Evolutionary conservation across 2,113 vertebrate genomes (phyloP).

Genomic region (Ahaetulla prasina): DNA sequence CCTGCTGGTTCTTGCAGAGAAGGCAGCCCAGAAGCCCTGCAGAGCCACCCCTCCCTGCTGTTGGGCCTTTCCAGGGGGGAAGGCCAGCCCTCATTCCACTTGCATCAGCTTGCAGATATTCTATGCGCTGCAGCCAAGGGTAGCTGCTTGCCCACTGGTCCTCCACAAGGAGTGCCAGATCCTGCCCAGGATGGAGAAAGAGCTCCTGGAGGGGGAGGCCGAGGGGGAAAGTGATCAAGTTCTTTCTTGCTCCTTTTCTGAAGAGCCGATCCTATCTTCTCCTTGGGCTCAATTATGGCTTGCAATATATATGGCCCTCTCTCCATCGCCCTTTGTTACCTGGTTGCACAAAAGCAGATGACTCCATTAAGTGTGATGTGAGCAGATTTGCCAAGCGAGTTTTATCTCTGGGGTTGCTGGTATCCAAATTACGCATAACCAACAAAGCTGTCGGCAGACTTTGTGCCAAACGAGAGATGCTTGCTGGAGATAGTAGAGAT

Average conservation of each 20-base stretch:
- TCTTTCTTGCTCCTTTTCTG: neutral
- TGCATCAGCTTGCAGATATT: neutral
- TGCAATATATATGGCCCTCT: neutral
- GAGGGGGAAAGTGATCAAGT: neutral
- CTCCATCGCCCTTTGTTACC: neutral
- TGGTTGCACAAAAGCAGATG: neutral
- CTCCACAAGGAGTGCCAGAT: neutral
- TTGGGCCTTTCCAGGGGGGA: neutral
- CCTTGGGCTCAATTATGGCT: neutral
- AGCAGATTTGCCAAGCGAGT: neutral
- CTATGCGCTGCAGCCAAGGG: neutral
- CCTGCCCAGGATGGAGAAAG: neutral
- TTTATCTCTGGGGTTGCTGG: neutral
- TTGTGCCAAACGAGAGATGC: neutral
- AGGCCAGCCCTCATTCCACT: no score
- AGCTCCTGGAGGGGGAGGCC: neutral
- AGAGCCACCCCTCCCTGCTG: neutral
- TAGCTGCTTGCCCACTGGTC: rapidly evolving
- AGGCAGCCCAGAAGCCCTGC: neutral
- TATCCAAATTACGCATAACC: neutral
- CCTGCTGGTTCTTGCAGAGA: neutral
- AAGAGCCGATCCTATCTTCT: neutral
- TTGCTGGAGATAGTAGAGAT: neutral
- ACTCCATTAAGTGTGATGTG: neutral
- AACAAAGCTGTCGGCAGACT: neutral